phyloP scores from a whole-genome alignment of 1,140 invertebrate species.

The Achroia grisella region DNA sequence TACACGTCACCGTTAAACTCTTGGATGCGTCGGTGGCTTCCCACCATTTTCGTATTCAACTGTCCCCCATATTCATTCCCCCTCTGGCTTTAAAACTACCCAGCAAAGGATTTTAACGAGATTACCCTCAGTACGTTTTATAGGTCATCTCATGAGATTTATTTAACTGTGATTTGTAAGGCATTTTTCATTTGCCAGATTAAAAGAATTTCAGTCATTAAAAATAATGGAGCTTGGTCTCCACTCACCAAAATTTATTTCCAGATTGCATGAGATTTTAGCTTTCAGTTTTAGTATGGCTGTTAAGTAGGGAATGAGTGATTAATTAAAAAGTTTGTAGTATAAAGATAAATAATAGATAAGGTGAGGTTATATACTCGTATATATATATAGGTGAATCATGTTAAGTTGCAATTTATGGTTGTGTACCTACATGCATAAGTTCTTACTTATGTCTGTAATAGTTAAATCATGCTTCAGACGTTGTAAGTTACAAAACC shows the following conservation, averaged over 20 bases:
- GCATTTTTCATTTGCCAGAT: constrained; percentile 46
- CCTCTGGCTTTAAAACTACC: constrained; percentile 58
- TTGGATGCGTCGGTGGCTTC: constrained; percentile 22
- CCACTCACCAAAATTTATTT: constrained; percentile 34
- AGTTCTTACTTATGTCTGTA: too few relatives aligned
- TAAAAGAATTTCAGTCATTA: constrained; percentile 48
- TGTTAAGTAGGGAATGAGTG: constrained; percentile 10
- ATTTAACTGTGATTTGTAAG: constrained; percentile 54
- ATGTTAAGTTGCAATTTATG: too few relatives aligned
- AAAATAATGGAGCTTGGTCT: constrained; percentile 38
- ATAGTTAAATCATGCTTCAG: too few relatives aligned
- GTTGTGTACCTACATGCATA: too few relatives aligned
- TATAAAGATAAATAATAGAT: too few relatives aligned
- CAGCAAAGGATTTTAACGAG: constrained; percentile 59
- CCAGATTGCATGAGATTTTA: constrained; percentile 19
- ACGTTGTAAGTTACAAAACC: too few relatives aligned
- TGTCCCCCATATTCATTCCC: constrained; percentile 7
- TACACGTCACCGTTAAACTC: constrained; percentile 46
- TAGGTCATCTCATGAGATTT: constrained; percentile 61
- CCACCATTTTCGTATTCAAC: constrained; percentile 4
- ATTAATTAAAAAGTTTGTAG: constrained; percentile 1
- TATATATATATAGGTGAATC: too few relatives aligned
- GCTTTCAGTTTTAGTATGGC: constrained; percentile 12
- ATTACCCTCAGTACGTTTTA: constrained; percentile 53
- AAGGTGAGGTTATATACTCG: too few relatives aligned